Conservation (phyloP, 2,113 vertebrate genomes). For the Gasterosteus nipponicus region DNA sequence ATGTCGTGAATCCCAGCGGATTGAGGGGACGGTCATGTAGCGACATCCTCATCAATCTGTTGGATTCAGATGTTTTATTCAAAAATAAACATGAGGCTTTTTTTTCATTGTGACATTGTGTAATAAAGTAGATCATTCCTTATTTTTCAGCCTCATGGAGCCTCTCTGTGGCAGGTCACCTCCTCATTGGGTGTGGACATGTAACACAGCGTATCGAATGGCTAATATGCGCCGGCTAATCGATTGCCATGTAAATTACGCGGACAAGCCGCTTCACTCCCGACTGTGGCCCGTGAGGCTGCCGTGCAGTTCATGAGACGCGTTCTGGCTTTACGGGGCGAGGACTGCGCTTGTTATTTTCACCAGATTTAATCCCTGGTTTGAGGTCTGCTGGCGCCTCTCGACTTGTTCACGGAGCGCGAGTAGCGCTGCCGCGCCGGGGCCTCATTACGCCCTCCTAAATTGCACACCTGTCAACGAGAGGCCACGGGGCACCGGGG, state of each 20-base stretch:
- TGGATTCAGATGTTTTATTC: constrained; percentile 15
- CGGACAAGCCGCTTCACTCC: constrained; percentile 1
- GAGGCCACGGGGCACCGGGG: constrained; percentile 17
- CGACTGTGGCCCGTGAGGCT: no score
- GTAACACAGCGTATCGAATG: constrained; percentile 26
- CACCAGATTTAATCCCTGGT: constrained; percentile 16
- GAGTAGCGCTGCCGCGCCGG: neutral
- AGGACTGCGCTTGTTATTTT: constrained; percentile 11
- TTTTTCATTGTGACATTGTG: neutral
- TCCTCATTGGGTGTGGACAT: constrained; percentile 34
- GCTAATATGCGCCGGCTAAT: constrained; percentile 40
- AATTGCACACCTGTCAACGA: constrained; percentile 58
- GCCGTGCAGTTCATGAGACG: no score
- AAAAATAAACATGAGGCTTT: constrained; percentile 1
- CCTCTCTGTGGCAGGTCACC: constrained; percentile 12
- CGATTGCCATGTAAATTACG: constrained; percentile 52
- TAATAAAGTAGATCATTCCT: neutral
- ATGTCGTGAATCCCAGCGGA: constrained; percentile 20
- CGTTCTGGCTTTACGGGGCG: neutral
- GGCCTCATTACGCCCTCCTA: constrained; percentile 50
- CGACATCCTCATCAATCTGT: constrained; percentile 6
- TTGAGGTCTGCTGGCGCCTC: constrained; percentile 11
- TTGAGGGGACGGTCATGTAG: neutral
- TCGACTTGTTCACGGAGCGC: constrained; percentile 23
- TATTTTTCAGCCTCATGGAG: constrained; percentile 10